phyloP scores from a whole-genome alignment of 2,797 vertebrate genomes.

The Poecilia wingei region DNA sequence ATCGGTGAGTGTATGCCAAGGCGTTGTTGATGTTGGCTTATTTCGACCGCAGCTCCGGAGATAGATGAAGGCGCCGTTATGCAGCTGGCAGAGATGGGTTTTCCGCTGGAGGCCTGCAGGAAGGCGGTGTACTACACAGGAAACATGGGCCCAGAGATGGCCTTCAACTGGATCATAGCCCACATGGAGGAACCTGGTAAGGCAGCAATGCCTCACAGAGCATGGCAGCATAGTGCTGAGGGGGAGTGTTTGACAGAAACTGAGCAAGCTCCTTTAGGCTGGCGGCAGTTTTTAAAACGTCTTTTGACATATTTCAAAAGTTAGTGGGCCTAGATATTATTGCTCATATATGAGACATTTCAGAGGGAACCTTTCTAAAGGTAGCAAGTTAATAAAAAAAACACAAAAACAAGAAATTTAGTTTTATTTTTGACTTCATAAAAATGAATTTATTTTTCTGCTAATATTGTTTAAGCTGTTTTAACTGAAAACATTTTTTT shows the following conservation, averaged over 20 bases:
- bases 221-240: not conserved
- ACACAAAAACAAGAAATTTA: too few relatives aligned
- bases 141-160: constrained; percentile 96
- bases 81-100: constrained; percentile 99
- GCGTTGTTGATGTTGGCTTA: constrained; percentile 56
- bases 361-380: not conserved
- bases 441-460: not conserved
- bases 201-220: constrained; percentile 28
- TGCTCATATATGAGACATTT: too few relatives aligned
- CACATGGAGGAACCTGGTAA: constrained; percentile 99
- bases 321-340: too few relatives aligned
- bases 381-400: not conserved
- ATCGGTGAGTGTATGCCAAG: constrained; percentile 53
- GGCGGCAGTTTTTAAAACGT: not conserved
- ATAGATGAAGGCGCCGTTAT: constrained; percentile 95
- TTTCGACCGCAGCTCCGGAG: constrained; percentile 86
- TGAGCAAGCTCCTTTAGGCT: not conserved
- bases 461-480: not conserved
- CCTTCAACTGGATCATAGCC: constrained; percentile 99
- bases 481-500: not conserved
- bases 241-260: not conserved
- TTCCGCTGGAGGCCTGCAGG: constrained; percentile 95
- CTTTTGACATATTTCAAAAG: not conserved
- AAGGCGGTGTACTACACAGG: constrained; percentile 99
- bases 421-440: too few relatives aligned